Evolutionary conservation across 2,888 invertebrate species (phyloP).

Genomic region (Drosophila tanythrix): DNA sequence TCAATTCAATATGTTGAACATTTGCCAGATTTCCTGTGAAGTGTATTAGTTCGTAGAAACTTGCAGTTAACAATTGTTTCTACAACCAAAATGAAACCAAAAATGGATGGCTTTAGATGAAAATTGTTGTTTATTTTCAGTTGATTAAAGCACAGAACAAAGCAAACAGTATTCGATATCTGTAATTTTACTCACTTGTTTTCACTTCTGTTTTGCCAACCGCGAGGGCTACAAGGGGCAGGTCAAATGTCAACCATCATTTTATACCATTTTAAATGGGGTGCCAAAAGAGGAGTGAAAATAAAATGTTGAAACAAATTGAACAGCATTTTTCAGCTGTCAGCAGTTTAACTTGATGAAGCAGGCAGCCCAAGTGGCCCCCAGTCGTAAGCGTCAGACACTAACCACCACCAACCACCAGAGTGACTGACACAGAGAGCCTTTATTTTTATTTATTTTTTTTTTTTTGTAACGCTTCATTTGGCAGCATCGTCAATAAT

Average conservation of each 20-base stretch:
- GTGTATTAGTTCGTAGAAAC: not conserved
- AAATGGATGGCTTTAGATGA: not conserved
- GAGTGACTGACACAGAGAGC: conserved; percentile 10
- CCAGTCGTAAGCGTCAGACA: not conserved
- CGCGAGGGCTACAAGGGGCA: conserved; percentile 9
- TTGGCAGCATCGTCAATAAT: conserved; percentile 73
- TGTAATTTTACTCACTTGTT: conserved; percentile 35
- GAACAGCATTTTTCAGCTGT: conserved; percentile 72
- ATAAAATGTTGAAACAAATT: conserved; percentile 47
- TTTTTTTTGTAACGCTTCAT: conserved; percentile 54
- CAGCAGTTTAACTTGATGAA: conserved; percentile 72
- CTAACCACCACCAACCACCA: not conserved
- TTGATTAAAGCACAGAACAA: conserved; percentile 25
- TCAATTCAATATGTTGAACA: not conserved
- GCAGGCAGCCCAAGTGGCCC: conserved; percentile 25
- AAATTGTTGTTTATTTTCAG: conserved; percentile 15
- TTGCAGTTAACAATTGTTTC: not conserved
- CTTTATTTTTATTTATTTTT: not conserved
- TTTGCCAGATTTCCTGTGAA: no score
- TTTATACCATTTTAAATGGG: conserved; percentile 58
- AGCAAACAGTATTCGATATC: conserved; percentile 34
- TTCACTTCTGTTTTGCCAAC: conserved; percentile 23
- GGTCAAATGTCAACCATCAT: conserved; percentile 69
- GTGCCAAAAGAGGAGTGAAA: conserved; percentile 13
- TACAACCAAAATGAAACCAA: not conserved